phyloP scores from a whole-genome alignment of 2,888 invertebrate species.

The Trissolcus brochymenae region DNA sequence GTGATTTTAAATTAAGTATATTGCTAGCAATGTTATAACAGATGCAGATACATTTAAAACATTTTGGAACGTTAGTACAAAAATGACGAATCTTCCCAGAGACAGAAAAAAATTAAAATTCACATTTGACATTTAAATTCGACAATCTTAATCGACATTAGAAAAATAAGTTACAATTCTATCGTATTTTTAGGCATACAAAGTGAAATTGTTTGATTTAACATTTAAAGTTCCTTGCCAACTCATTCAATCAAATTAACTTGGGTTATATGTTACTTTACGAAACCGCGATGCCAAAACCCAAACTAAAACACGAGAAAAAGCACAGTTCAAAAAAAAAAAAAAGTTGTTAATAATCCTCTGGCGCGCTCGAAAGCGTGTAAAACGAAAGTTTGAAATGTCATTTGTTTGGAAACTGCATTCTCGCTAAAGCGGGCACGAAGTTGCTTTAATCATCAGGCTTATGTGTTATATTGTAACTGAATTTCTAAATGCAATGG shows the following conservation, averaged over 20 bases:
- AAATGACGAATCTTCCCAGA: too few relatives aligned
- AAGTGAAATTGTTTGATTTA: too few relatives aligned
- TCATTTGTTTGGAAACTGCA: conserved; percentile 27
- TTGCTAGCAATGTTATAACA: too few relatives aligned
- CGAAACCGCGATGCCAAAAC: background rate
- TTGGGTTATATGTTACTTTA: background rate
- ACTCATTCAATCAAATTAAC: background rate
- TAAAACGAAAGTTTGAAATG: conserved; percentile 17
- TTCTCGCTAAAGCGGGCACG: conserved; percentile 29
- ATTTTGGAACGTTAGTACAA: too few relatives aligned
- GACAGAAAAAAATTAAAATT: too few relatives aligned
- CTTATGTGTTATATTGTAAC: conserved; percentile 47
- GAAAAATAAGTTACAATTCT: too few relatives aligned
- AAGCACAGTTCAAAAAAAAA: background rate
- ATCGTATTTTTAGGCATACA: too few relatives aligned
- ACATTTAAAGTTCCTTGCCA: too few relatives aligned
- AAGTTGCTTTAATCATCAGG: conserved; percentile 40
- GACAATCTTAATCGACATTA: too few relatives aligned
- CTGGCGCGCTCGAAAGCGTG: background rate
- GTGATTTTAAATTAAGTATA: too few relatives aligned
- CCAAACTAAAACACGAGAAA: background rate
- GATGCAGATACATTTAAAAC: too few relatives aligned
- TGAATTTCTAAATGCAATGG: conserved; percentile 37
- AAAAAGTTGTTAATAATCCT: background rate
- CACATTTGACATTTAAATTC: too few relatives aligned